Base-by-base conservation (phyloP, 1,140 invertebrate species). In the Caerostris extrusa region DNA sequence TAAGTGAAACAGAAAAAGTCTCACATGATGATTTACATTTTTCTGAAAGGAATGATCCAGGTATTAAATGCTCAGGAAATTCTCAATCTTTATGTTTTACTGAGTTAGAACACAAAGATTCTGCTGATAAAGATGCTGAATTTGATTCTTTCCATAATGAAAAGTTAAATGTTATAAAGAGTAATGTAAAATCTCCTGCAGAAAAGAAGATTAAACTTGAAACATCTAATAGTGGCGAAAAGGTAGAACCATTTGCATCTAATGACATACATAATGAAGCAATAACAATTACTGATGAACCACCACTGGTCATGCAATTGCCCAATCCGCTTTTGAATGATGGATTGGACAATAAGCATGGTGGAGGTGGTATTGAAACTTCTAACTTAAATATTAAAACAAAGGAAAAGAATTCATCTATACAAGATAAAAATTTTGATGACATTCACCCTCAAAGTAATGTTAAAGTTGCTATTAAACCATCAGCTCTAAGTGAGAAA, bases 281-380 rank as follows among this genome's bases (percentile, higher is more conserved):
- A 2, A 77, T 50, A 10, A 50, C 34, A 19, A 60, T 7, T 8
- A 7, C 58, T 7, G 50, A 14, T 82, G n/a, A 91, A 61, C 94
- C 88, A 91, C 94, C 94, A 17, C 89, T 88, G 10, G 50, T 71
- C 90, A 94, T 94, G 94, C 94, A 94, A 87, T 86, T 69, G 94
- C 91, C 94, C 94, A 94, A 91, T 94, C 90, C 82, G 17, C 34
- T 58, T 61, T 56, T 77, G 60, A 71, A 90, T 71, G 50, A 92
- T 64, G 61, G 58, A 50, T 94, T 94, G 94, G 94, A 94, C 94
- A 88, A 81, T 94, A 50, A 56, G 69, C 83, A 94, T 94, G 94
- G 83, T 91, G 83, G 90, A 92, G 89, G 94, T 94, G 94, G 94
- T 19, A 61, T 58, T 56, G 82, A 88, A 81, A 67, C 88, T 34